A percentile compares a stretch with the other conserved stretches of the same genome.
Conservation (phyloP, 2,113 vertebrate genomes). For the Aix galericulata region DNA sequence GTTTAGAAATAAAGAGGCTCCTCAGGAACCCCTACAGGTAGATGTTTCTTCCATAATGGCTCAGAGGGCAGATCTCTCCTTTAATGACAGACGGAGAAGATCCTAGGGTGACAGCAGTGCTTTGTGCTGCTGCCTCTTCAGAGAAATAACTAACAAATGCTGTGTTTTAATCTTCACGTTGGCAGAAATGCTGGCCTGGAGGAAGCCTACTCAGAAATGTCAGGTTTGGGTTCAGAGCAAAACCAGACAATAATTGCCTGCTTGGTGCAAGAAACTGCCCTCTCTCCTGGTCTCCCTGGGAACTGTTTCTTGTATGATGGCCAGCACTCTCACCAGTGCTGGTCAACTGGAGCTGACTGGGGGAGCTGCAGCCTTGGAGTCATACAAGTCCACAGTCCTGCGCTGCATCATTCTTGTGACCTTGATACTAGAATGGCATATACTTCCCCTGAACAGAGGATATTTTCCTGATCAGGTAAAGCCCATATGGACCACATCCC, state of each 20-base stretch:
- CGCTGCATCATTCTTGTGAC: rapidly evolving
- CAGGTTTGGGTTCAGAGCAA: neutral
- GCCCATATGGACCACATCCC: neutral
- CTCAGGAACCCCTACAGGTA: neutral
- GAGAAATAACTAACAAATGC: neutral
- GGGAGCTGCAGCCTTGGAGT: neutral
- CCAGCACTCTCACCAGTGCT: neutral
- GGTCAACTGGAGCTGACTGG: neutral
- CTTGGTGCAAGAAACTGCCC: neutral
- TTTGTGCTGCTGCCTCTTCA: neutral
- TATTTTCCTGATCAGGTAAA: neutral
- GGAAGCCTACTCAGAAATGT: neutral
- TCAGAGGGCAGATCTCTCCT: neutral
- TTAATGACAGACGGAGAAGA: neutral
- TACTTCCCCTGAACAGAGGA: neutral
- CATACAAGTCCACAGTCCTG: neutral
- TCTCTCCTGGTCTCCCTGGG: neutral
- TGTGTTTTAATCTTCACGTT: neutral
- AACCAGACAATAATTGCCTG: neutral
- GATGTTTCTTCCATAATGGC: neutral
- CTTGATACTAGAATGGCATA: rapidly evolving
- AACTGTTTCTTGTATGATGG: neutral
- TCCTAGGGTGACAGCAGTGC: neutral
- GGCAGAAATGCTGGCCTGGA: neutral
- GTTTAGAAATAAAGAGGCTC: neutral